Conservation (phyloP, 1,140 invertebrate genomes). For the Drosophila miranda region DNA sequence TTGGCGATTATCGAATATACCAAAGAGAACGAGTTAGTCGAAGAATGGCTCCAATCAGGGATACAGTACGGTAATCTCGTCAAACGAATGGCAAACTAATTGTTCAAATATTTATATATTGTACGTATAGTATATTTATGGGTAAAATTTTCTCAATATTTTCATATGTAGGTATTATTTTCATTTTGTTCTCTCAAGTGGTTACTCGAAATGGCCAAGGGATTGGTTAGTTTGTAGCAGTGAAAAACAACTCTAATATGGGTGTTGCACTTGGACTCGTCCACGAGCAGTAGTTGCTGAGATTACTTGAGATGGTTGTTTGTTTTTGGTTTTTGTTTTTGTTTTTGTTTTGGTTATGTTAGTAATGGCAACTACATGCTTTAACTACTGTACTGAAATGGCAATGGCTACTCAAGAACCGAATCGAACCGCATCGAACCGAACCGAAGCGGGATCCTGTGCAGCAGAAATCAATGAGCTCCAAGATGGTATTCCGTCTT, state of each 20-base stretch:
- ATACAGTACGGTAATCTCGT: constrained; percentile 5
- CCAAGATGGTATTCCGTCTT: too few species aligned
- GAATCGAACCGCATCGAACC: constrained; percentile 19
- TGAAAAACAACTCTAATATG: background rate
- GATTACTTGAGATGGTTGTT: constrained; percentile 24
- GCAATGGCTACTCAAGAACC: constrained; percentile 25
- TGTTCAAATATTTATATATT: constrained; percentile 48
- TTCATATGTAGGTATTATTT: constrained; percentile 12
- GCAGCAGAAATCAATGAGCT: constrained; percentile 1
- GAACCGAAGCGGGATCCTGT: constrained; percentile 1
- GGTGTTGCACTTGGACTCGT: constrained; percentile 25
- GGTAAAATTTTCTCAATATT: constrained; percentile 25
- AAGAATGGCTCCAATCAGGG: constrained; percentile 33
- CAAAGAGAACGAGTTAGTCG: constrained; percentile 64
- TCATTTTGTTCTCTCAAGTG: constrained; percentile 28
- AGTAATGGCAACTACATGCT: constrained; percentile 51
- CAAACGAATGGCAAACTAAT: constrained; percentile 73
- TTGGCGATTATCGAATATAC: constrained; percentile 58
- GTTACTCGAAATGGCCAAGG: constrained; percentile 30
- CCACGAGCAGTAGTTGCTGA: constrained; percentile 44
- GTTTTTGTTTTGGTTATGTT: constrained; percentile 18
- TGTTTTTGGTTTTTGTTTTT: too few species aligned
- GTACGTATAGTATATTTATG: constrained; percentile 42
- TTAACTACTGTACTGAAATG: constrained; percentile 25
- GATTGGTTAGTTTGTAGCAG: constrained; percentile 28